phyloP scores from a whole-genome alignment of 2,888 invertebrate species.

The Eupithecia subfuscata region DNA sequence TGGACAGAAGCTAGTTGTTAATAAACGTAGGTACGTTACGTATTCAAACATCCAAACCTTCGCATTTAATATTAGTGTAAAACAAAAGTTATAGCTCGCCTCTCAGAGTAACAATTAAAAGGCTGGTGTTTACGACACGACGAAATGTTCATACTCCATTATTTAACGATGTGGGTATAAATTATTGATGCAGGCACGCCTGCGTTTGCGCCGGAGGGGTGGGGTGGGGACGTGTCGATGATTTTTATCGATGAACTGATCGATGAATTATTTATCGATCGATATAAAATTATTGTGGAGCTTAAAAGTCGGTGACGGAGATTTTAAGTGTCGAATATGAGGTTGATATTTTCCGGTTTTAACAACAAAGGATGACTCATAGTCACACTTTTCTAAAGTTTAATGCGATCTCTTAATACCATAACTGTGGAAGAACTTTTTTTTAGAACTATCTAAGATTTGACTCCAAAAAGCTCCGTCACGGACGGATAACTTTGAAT shows the following conservation, averaged over 20 bases:
- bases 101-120: constrained; percentile 65
- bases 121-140: constrained; percentile 62
- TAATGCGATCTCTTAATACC: no score
- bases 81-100: constrained; percentile 22
- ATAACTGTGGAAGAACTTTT: no score
- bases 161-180: constrained; percentile 78
- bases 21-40: no score
- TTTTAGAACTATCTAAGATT: no score
- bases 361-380: no score
- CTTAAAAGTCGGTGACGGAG: not conserved
- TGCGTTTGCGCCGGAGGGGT: constrained; percentile 62
- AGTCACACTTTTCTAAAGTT: not conserved
- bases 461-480: no score
- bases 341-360: not conserved
- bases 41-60: not conserved
- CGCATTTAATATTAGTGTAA: not conserved
- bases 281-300: not conserved
- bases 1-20: no score
- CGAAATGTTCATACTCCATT: constrained; percentile 65
- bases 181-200: constrained; percentile 80
- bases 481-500: no score
- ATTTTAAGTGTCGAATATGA: not conserved
- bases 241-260: constrained; percentile 41
- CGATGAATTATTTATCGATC: not conserved
- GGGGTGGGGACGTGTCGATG: constrained; percentile 46